These are phyloP conservation scores for Chaenocephalus aceratus DNA, from an alignment of 2,113 vertebrate genomes.

Conservation along the genomic window DNA sequence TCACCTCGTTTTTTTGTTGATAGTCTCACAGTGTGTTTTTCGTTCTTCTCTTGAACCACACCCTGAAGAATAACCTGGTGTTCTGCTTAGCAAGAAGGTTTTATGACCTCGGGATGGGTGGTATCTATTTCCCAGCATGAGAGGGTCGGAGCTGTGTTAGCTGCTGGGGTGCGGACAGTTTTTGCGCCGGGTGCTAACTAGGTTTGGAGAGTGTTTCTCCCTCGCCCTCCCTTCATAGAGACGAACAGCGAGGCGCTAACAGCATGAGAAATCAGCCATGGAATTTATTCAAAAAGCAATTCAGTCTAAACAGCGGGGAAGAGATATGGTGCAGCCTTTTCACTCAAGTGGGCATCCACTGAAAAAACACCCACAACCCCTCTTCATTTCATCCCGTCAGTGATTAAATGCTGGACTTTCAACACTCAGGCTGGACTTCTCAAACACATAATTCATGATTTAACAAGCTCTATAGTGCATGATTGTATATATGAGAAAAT, in stretches of 20 bases:
- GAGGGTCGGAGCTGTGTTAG: slow-evolving; percentile 29
- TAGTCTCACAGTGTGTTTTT: neutral
- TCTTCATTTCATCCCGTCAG: slow-evolving; percentile 29
- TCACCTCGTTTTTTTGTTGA: slow-evolving; percentile 30
- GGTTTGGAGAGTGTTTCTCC: slow-evolving; percentile 31
- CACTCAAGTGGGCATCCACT: slow-evolving; percentile 38
- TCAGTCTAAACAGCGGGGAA: slow-evolving; percentile 66
- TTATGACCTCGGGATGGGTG: slow-evolving; percentile 38
- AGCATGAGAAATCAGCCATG: slow-evolving; percentile 74
- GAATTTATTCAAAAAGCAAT: slow-evolving; percentile 78
- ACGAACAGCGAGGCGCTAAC: slow-evolving; percentile 64
- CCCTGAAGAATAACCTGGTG: slow-evolving; percentile 29
- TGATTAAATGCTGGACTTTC: slow-evolving; percentile 32
- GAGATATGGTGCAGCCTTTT: slow-evolving; percentile 61
- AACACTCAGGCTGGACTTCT: slow-evolving; percentile 16
- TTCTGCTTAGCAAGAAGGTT: slow-evolving; percentile 60
- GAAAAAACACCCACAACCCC: slow-evolving; percentile 30
- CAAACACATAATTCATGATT: slow-evolving; percentile 13
- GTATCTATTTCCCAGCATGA: slow-evolving; percentile 20
- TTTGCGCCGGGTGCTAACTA: slow-evolving; percentile 51
- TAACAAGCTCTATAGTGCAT: slow-evolving; percentile 6
- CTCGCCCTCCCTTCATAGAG: slow-evolving; percentile 33
- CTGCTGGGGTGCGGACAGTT: slow-evolving; percentile 56
- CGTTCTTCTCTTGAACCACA: neutral
- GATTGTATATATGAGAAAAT: neutral